phyloP scores from a whole-genome alignment of 2,113 vertebrate species.

The Sula dactylatra region DNA sequence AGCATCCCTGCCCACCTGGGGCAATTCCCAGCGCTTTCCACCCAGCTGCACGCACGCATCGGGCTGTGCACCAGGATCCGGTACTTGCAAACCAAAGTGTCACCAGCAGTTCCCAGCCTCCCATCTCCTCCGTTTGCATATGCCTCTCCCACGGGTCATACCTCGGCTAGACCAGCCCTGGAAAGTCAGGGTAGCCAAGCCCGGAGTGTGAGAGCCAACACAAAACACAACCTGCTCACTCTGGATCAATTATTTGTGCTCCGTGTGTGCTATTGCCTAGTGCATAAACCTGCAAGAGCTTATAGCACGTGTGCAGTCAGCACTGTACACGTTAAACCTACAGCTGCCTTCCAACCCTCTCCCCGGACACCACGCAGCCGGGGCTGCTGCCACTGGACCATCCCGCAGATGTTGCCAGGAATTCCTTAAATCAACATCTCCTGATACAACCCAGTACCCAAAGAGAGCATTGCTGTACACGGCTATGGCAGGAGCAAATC shows the following conservation, averaged over 20 bases:
- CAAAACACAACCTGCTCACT: background rate
- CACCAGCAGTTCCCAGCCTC: background rate
- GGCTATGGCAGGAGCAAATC: background rate
- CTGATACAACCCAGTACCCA: background rate
- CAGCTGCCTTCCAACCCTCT: background rate
- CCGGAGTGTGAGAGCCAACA: background rate
- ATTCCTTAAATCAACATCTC: background rate
- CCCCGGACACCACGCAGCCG: background rate
- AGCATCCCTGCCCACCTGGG: background rate
- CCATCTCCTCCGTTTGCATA: background rate
- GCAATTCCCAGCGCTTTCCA: background rate
- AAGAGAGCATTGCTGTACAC: background rate
- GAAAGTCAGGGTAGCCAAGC: background rate
- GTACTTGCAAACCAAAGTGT: background rate
- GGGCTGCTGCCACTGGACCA: background rate
- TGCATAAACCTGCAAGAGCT: background rate
- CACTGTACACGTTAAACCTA: background rate
- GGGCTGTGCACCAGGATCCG: background rate
- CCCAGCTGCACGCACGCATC: background rate
- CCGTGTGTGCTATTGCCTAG: fast-evolving
- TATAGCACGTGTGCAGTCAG: fast-evolving
- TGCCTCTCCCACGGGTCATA: fast-evolving
- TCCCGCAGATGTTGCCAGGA: background rate
- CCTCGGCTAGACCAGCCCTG: background rate
- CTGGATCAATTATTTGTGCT: background rate